These are phyloP conservation scores for Sclerurus mexicanus DNA, from an alignment of 2,113 vertebrate species.

Conservation along the genomic window DNA sequence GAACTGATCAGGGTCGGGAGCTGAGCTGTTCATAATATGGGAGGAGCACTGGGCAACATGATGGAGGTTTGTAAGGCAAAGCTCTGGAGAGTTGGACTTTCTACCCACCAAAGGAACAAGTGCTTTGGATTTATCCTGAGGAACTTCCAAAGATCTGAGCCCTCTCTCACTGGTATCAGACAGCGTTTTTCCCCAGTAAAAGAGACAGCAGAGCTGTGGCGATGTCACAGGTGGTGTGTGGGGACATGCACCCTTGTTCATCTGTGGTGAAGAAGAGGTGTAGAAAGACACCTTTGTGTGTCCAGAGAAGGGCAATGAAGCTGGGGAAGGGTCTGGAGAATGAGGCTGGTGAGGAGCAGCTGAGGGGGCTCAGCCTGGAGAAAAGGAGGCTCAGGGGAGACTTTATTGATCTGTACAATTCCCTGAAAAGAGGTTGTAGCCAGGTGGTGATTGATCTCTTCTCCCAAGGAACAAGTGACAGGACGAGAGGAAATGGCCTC, in stretches of 20 bases:
- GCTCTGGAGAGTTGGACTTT: background rate
- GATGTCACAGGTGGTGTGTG: background rate
- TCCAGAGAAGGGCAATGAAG: background rate
- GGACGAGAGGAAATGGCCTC: background rate
- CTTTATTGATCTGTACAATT: background rate
- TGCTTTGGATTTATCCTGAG: background rate
- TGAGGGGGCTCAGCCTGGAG: background rate
- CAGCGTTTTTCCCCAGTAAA: background rate
- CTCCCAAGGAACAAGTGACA: background rate
- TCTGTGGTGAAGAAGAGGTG: background rate
- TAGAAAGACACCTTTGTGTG: background rate
- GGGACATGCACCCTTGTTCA: background rate
- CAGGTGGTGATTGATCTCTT: background rate
- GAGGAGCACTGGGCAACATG: background rate
- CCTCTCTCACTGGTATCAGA: background rate
- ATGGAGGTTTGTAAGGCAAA: background rate
- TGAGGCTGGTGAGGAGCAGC: background rate
- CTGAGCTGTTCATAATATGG: background rate
- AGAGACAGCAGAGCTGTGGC: background rate
- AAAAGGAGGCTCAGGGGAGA: background rate
- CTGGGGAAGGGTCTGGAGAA: background rate
- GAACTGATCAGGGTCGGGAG: background rate
- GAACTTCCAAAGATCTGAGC: background rate
- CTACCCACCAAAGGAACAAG: background rate
- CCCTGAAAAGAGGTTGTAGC: background rate